Evolutionary conservation across 1,140 invertebrate species (phyloP).

Genomic region (Formica selysi): DNA sequence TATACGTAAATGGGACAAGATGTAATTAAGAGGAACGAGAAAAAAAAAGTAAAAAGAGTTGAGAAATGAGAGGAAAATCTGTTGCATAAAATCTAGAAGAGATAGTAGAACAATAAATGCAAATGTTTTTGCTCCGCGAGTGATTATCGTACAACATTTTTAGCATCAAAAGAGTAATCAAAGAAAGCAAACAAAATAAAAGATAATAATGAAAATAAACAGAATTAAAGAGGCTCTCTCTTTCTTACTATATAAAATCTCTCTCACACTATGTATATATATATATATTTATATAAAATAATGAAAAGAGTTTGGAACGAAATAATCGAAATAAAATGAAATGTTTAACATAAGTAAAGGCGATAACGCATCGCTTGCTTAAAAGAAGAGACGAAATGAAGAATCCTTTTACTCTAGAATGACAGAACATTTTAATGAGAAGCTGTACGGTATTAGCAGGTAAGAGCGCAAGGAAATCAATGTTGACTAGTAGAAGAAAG

Average conservation of each 20-base stretch:
- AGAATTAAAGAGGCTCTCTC: not conserved
- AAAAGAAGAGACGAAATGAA: constrained; percentile 3
- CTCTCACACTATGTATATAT: no score
- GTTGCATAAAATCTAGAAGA: not conserved
- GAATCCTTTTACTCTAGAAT: not conserved
- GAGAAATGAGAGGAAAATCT: not conserved
- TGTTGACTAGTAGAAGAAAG: constrained; percentile 2
- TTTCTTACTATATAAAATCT: no score
- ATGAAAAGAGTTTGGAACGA: constrained; percentile 11
- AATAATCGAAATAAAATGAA: constrained; percentile 52
- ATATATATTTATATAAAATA: no score
- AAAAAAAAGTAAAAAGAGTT: not conserved
- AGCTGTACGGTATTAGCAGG: constrained; percentile 24
- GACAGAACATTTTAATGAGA: constrained; percentile 32
- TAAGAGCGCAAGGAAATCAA: constrained; percentile 6
- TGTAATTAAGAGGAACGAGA: constrained; percentile 1
- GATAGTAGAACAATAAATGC: not conserved
- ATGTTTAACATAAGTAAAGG: not conserved
- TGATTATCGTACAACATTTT: constrained; percentile 21
- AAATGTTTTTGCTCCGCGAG: constrained; percentile 5
- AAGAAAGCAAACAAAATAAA: not conserved
- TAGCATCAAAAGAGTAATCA: not conserved
- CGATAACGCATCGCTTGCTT: not conserved
- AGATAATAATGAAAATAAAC: constrained; percentile 21
- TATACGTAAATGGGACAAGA: not conserved